A percentile compares a stretch with the other conserved stretches of the same genome.
These are phyloP conservation scores for Crotalus horridus DNA, from an alignment of 2,113 vertebrate genomes.

Conservation along the genomic window DNA sequence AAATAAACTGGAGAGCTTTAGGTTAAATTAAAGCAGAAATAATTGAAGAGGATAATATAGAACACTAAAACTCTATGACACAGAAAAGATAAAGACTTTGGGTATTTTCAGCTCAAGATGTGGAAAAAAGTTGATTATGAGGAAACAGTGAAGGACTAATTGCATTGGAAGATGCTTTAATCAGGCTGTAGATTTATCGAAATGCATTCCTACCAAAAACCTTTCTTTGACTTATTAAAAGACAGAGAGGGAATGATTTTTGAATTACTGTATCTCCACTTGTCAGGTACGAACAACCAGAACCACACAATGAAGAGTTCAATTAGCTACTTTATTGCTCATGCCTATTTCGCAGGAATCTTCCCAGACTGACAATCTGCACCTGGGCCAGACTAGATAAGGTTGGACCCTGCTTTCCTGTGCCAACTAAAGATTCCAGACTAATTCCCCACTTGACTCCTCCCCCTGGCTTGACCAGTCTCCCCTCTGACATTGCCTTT, in stretches of 20 bases:
- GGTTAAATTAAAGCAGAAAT: conserved; percentile 23
- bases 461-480: neutral
- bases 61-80: conserved; percentile 4
- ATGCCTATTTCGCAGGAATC: neutral
- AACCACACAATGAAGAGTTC: neutral
- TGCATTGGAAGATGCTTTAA: neutral
- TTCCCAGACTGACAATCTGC: neutral
- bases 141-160: neutral
- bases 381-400: neutral
- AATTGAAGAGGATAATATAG: neutral
- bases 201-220: neutral
- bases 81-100: neutral
- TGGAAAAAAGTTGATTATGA: neutral
- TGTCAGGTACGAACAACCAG: neutral
- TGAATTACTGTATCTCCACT: neutral
- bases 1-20: conserved; percentile 24
- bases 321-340: neutral
- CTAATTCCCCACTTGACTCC: neutral
- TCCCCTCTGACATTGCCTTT: neutral
- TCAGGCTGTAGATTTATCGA: neutral
- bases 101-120: neutral
- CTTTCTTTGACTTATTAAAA: neutral
- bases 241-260: neutral
- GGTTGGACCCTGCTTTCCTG: neutral
- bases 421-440: neutral